These are phyloP conservation scores for Nasonia giraulti DNA, from an alignment of 1,140 invertebrate genomes.

Conservation along the genomic window DNA sequence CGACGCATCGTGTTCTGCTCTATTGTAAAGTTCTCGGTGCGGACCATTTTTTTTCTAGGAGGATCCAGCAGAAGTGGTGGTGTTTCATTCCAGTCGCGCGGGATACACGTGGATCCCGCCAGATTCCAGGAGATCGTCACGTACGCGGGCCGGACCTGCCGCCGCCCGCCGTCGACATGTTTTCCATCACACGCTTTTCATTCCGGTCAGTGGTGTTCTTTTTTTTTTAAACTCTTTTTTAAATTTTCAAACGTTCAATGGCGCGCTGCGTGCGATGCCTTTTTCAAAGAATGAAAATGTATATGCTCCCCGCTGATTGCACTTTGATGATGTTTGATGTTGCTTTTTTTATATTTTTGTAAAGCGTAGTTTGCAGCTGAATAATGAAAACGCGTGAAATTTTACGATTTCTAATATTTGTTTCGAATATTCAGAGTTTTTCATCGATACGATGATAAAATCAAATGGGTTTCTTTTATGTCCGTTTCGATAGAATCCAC, in stretches of 20 bases:
- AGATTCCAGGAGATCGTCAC: slow-evolving; percentile 13
- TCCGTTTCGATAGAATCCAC: too few species aligned
- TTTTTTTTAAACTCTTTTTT: background rate
- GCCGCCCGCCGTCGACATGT: slow-evolving; percentile 21
- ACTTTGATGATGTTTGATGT: too few species aligned
- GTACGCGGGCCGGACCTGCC: slow-evolving; percentile 39
- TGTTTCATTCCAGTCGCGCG: slow-evolving; percentile 8
- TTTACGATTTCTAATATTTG: too few species aligned
- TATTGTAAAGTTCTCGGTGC: background rate
- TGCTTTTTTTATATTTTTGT: too few species aligned
- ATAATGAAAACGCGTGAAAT: too few species aligned
- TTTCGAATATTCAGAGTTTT: too few species aligned
- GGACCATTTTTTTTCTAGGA: background rate
- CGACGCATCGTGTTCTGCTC: background rate
- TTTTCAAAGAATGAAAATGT: background rate
- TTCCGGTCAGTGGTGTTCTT: slow-evolving; percentile 41
- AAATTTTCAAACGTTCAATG: background rate
- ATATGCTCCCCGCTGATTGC: too few species aligned
- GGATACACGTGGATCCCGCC: slow-evolving; percentile 4
- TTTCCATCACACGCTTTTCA: background rate
- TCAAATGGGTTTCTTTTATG: too few species aligned
- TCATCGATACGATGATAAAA: too few species aligned
- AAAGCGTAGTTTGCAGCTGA: too few species aligned
- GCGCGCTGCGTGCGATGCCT: background rate
- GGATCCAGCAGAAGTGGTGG: background rate